These are phyloP conservation scores for Cebidichthys violaceus DNA, from an alignment of 2,113 vertebrate species.

Conservation along the genomic window DNA sequence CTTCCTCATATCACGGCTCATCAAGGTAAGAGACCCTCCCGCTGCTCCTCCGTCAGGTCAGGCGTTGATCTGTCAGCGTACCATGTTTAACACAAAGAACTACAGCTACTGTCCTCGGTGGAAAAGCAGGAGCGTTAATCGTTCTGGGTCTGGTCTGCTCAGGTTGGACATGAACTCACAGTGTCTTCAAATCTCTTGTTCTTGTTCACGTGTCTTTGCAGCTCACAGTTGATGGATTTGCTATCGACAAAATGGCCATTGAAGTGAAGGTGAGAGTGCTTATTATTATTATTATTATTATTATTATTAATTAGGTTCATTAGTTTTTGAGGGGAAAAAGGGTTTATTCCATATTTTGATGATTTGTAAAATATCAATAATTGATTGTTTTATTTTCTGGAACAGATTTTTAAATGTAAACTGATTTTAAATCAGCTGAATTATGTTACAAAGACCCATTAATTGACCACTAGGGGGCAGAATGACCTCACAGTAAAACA, in stretches of 20 bases:
- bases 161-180: background rate
- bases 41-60: background rate
- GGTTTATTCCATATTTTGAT: too few species aligned
- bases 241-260: constrained; percentile 96
- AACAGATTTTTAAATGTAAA: background rate
- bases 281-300: too few species aligned
- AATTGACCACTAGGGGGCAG: constrained; percentile 21
- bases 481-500: background rate
- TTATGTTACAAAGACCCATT: background rate
- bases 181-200: background rate
- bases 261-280: constrained; percentile 93
- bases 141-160: background rate
- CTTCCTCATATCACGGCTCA: constrained; percentile 97
- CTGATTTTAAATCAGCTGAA: background rate
- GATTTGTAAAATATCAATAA: background rate
- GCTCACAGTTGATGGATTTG: constrained; percentile 97
- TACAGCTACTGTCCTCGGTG: background rate
- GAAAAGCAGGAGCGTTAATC: background rate
- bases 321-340: background rate
- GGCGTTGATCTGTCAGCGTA: background rate
- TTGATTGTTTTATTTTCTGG: background rate
- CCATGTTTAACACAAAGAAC: background rate
- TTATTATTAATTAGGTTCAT: background rate
- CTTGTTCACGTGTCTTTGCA: constrained; percentile 64
- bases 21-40: constrained; percentile 87